Evolutionary conservation across 2,888 invertebrate genomes (phyloP).

Genomic region (Halictus ligatus): DNA sequence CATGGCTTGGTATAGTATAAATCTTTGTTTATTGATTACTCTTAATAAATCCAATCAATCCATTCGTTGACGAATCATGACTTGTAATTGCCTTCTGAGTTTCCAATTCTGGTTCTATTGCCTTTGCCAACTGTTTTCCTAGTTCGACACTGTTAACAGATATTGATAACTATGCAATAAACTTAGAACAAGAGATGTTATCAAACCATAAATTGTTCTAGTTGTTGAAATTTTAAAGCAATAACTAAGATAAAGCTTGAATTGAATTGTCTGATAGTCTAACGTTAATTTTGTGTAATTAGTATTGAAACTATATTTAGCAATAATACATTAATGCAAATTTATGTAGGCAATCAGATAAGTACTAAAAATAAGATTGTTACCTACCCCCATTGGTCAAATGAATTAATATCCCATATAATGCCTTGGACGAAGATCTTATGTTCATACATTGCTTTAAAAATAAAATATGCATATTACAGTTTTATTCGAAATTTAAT

Average conservation of each 20-base stretch:
- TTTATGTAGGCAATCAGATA: background rate
- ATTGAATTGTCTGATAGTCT: background rate
- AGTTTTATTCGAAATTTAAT: background rate
- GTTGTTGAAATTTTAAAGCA: background rate
- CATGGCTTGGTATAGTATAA: background rate
- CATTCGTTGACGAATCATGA: slow-evolving; percentile 98
- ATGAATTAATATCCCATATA: slow-evolving; percentile 99
- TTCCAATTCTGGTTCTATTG: slow-evolving; percentile 97
- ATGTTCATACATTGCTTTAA: slow-evolving; percentile 97
- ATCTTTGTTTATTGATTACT: slow-evolving; percentile 82
- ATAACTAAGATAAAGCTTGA: background rate
- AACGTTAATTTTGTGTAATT: background rate
- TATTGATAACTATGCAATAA: background rate
- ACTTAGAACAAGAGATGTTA: background rate
- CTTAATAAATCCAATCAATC: slow-evolving; percentile 97
- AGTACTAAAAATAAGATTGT: background rate
- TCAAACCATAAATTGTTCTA: too few species aligned
- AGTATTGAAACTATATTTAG: background rate
- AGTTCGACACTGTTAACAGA: slow-evolving; percentile 92
- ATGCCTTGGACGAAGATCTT: slow-evolving; percentile 99
- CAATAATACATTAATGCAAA: background rate
- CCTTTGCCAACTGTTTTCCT: slow-evolving; percentile 99
- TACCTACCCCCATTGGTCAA: slow-evolving; percentile 98
- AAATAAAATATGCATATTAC: slow-evolving; percentile 22
- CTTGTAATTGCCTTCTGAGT: slow-evolving; percentile 88